phyloP scores from a whole-genome alignment of 2,797 vertebrate genomes.

The Chiloscyllium punctatum region DNA sequence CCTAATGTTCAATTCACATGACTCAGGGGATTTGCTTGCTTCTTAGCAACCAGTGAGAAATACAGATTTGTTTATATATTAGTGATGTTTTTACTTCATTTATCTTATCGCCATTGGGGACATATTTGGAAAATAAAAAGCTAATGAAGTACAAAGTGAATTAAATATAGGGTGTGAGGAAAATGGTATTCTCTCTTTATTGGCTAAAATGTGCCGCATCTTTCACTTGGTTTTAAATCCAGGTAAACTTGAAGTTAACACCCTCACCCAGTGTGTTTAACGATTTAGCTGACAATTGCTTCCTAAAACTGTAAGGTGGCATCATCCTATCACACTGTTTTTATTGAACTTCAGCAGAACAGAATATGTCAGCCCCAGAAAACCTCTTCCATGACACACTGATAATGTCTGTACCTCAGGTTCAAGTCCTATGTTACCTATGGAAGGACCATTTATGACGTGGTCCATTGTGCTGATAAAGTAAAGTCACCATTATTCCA shows the following conservation, averaged over 20 bases:
- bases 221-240: not conserved
- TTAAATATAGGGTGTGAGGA: not conserved
- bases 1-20: constrained; percentile 44
- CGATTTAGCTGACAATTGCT: not conserved
- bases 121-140: constrained; percentile 39
- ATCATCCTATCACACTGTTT: not conserved
- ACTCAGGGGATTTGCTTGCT: constrained; percentile 38
- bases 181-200: not conserved
- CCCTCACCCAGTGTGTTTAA: not conserved
- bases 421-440: no score
- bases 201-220: not conserved
- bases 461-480: no score
- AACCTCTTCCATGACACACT: no score
- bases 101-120: constrained; percentile 27
- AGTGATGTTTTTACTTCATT: constrained; percentile 41
- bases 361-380: no score
- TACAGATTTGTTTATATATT: constrained; percentile 46
- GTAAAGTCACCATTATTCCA: no score
- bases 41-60: constrained; percentile 45
- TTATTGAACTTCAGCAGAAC: not conserved
- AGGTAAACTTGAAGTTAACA: not conserved
- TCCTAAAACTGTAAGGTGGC: no score
- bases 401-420: no score
- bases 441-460: no score
- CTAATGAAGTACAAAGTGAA: not conserved